Conservation (phyloP, 2,113 vertebrate genomes). For the Zootoca vivipara region DNA sequence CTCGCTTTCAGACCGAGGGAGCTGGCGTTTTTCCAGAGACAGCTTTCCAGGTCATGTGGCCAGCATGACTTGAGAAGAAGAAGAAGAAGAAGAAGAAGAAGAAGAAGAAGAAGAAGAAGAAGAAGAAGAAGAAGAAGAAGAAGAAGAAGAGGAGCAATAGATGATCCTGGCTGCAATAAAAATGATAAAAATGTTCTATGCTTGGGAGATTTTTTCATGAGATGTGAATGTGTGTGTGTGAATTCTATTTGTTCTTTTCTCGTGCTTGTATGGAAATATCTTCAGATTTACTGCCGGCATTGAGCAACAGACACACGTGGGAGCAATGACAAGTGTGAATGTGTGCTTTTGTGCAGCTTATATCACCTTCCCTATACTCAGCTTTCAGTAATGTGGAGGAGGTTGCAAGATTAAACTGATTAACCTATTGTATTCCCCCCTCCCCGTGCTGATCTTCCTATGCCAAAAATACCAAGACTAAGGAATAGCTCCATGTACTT, state of each 20-base stretch:
- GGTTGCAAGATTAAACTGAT: slow-evolving; percentile 6
- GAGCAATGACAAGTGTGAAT: slow-evolving; percentile 26
- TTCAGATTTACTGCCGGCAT: slow-evolving; percentile 5
- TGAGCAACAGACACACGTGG: slow-evolving; percentile 21
- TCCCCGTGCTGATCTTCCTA: neutral
- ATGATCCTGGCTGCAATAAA: neutral
- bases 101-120: no score
- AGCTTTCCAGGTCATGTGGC: no score
- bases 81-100: no score
- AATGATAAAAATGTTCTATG: neutral
- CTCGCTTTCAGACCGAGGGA: no score
- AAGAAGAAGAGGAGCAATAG: neutral
- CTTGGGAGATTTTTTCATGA: neutral
- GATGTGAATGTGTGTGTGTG: neutral
- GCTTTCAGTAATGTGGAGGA: neutral
- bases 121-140: no score
- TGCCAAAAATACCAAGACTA: neutral
- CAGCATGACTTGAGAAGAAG: no score
- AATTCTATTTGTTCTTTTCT: neutral
- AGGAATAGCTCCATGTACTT: neutral
- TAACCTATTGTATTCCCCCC: neutral
- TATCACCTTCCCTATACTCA: neutral
- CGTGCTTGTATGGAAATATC: slow-evolving; percentile 1
- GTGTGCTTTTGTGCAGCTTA: neutral
- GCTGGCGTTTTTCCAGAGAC: no score